Evolutionary conservation across 2,113 vertebrate genomes (phyloP).

Genomic region (Cacatua alba): DNA sequence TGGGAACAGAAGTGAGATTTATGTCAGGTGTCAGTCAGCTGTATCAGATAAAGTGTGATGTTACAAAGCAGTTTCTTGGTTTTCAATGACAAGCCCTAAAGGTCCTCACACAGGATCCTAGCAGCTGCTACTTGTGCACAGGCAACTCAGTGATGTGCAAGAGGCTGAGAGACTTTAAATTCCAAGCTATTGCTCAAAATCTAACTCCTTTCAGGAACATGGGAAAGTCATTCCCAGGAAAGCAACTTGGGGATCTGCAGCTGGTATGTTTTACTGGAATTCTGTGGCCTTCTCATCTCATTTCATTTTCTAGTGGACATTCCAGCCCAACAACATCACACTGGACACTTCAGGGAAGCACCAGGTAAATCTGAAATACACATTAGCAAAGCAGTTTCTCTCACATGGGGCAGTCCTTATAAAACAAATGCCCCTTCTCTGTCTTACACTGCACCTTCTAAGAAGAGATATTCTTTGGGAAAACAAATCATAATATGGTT

Average conservation of each 20-base stretch:
- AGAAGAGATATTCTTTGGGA: neutral
- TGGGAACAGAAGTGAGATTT: neutral
- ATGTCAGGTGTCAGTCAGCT: neutral
- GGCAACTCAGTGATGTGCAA: neutral
- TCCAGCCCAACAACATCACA: neutral
- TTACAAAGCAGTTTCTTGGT: neutral
- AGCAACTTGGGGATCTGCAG: fast-evolving
- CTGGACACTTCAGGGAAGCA: neutral
- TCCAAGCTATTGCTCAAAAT: neutral
- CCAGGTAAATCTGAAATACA: neutral
- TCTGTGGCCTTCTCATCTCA: neutral
- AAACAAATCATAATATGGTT: neutral
- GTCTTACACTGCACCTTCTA: neutral
- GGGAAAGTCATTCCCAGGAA: neutral
- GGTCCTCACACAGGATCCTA: neutral
- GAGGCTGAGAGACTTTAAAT: neutral
- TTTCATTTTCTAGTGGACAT: neutral
- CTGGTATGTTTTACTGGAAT: neutral
- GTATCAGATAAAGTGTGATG: neutral
- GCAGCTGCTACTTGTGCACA: neutral
- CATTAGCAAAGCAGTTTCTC: neutral
- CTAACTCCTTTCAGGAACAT: neutral
- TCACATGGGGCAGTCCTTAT: neutral
- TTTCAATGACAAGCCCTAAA: neutral
- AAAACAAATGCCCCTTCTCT: neutral